Evolutionary conservation across 2,797 vertebrate species (phyloP), one percentile per base, ranked within the genome.

Genomic region (Phoeniculus purpureus): DNA sequence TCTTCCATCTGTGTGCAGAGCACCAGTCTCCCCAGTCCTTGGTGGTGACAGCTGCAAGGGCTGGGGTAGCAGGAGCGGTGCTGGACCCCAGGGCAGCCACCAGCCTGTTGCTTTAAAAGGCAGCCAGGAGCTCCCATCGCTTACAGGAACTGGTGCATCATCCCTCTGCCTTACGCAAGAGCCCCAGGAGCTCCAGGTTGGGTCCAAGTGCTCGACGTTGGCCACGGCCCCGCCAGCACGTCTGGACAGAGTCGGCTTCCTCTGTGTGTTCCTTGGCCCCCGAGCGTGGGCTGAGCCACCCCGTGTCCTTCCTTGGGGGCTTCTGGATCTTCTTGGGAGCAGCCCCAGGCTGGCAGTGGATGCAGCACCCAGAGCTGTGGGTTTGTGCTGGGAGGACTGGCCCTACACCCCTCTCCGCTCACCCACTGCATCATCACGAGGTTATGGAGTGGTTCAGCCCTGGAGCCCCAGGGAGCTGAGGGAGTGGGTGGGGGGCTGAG

Each of bases 91-190:
- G 22, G 40, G 43, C 87, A 87, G 83, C 71, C 73, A 65, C 81
- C 89, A 82, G 86, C 61, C 87, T 94, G 95, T 7, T 74, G 48
- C 94, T 96, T 93, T 95, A 93, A 90, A 89, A 48, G 70, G 62
- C 40, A 96, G 94, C 86, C 94, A 79, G 93, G 85, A 94, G 90
- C 90, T 94, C 93, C 84, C 96, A 85, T 95, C 94, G 64, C 89
- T 97, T 96, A 52, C 96, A 90, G 96, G 85, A 97, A 97, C 94
- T 93, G 3, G 85, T 96, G 90, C 95, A 95, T 96, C 94, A 96
- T 92, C 89, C 70, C 93, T 54, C 1, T n/a, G 73, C 91, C 95
- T 96, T 96, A 31, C 89, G 87, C 96, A 97, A 97, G 93, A 93
- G 95, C 15, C 94, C 96, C 96, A 96, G 90, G 89, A 85, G 90